Base-by-base conservation (phyloP, 2,113 vertebrate genomes). In the Gobiocypris rarus region DNA sequence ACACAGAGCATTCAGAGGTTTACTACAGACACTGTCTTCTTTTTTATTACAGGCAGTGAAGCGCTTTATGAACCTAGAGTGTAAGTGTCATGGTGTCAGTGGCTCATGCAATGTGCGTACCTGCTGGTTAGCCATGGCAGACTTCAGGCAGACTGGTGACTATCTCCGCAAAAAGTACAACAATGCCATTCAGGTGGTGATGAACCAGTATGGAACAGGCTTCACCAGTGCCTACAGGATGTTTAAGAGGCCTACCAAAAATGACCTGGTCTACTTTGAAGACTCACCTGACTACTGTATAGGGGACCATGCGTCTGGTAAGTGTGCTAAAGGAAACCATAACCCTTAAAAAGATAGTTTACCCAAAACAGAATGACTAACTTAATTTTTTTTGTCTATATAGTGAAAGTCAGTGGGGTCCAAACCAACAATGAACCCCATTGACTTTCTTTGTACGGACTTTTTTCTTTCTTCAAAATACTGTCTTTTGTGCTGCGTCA, bases 271-370 rank as follows among this genome's bases (percentile, higher is more conserved):
- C 74, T 99, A 99, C 92, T 95, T 97, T 70, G 98, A 99, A 92
- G 96, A 96, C 89, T 99, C 97, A 43, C 98, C 98, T 63, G 98
- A 99, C 92, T 99, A 98, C 94, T 99, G 98, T 92, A 93, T 98
- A 91, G 93, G 93, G 81, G 97, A 99, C 94, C 93, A 94, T 41
- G 95, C 97, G 84, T 94, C 96, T 92, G 97, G 97, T 95, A 92
- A 94, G 95, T 90, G 41, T 58, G 31, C 45, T 75, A 82, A 14
- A 67, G 0, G 13, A n/a, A 69, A 69, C 34, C 8, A 28, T 63
- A 31, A 31, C 61, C 52, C 26, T 34, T 67, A 34, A 67, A 65
- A 34, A 8, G 14, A 11, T 65, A 8, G 15, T 34, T 34, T 24
- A 17, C 76, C 84, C 83, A 5, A 69, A 63, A 41, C 11, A 73